Evolutionary conservation across 2,113 vertebrate genomes (phyloP), one percentile per base, ranked within the genome.

Genomic region (Pimephales promelas): DNA sequence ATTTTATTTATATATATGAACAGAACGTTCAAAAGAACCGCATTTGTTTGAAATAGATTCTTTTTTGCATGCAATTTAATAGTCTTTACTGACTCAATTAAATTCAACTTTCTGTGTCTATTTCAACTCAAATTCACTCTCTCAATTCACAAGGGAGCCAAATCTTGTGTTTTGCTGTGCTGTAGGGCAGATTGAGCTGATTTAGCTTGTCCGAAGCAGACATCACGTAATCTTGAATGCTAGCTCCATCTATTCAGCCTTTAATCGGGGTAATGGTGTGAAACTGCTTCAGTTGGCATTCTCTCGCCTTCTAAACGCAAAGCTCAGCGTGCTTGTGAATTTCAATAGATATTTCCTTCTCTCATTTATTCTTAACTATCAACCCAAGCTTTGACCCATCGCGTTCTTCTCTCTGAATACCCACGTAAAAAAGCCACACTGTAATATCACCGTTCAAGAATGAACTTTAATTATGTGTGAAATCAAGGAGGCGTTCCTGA

Each of bases 211-310:
- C 52, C 74, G 22, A 54, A 54, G 72, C 54, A 47, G 77, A 64
- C 36, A 10, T 64, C 77, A 52, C 45, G 47, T 49, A 22, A 80
- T 49, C 43, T 80, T 52, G 78, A 66, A 47, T 8, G 45, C 26
- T 47, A 26, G n/a, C 14, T 64, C 59, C 10, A n/a, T 57, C 34
- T 16, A 7, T 78, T 78, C 76, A 76, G 28, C 20, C 13, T 66
- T 80, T 80, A 80, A 80, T 80, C 78, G n/a, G 61, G 24, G 61
- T 66, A 80, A 80, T 80, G 78, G 61, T 80, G 61, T 34, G 61
- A 77, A 77, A 90, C 89, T 85, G 84, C 88, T 90, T 90, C 85
- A 79, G 86, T 85, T 91, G 90, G 89, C 82, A 16, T 83, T 88
- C 85, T 6, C 75, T 74, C 81, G 77, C 82, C 85, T 89, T 83